These are phyloP conservation scores for Tragelaphus imberbis DNA, from an alignment of 2,113 vertebrate genomes.

Conservation along the genomic window DNA sequence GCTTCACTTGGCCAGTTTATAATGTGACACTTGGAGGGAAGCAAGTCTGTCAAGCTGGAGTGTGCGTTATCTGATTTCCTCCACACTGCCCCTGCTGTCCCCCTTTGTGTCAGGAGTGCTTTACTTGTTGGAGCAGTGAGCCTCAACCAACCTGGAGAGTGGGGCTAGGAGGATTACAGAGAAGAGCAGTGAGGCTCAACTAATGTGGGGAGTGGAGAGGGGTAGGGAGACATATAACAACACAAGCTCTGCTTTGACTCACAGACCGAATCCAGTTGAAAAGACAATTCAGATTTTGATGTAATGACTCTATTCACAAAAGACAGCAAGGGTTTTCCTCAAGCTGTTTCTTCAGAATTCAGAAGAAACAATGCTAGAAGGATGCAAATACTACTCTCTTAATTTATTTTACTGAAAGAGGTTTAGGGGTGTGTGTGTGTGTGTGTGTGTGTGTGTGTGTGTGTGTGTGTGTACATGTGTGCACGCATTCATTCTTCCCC, in stretches of 20 bases:
- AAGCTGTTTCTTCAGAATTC: conserved; percentile 19
- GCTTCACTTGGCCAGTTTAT: conserved; percentile 79
- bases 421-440: background rate
- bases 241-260: background rate
- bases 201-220: conserved; percentile 48
- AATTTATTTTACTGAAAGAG: background rate
- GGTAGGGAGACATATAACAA: background rate
- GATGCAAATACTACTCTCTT: background rate
- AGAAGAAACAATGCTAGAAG: background rate
- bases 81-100: conserved; percentile 55
- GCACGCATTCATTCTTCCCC: background rate
- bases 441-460: background rate
- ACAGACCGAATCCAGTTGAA: conserved; percentile 21
- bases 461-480: accelerated
- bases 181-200: conserved; percentile 68
- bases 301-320: conserved; percentile 26
- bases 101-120: conserved; percentile 74
- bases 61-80: conserved; percentile 70
- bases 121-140: conserved; percentile 72
- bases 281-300: conserved; percentile 20
- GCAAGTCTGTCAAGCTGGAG: conserved; percentile 72
- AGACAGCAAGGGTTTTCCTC: conserved; percentile 14
- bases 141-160: conserved; percentile 11
- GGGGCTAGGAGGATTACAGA: conserved; percentile 3
- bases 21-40: conserved; percentile 69